A percentile compares a stretch with the other conserved stretches of the same genome.
These are phyloP conservation scores for Cydia fagiglandana DNA, from an alignment of 1,140 invertebrate species.

Conservation along the genomic window DNA sequence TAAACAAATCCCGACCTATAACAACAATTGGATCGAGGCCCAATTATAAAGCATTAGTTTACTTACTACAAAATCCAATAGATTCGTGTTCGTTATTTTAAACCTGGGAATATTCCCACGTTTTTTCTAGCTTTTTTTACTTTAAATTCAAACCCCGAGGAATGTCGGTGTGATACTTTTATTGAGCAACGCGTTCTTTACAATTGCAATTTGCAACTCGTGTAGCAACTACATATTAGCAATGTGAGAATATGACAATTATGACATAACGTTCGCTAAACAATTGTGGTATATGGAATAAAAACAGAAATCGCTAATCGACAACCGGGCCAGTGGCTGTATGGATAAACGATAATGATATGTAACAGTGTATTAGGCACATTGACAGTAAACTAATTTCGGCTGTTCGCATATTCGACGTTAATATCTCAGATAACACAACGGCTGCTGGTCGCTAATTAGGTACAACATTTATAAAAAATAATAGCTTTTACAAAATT, in stretches of 20 bases:
- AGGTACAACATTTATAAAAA: too few relatives aligned
- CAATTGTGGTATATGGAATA: conserved; percentile 22
- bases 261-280: conserved; percentile 17
- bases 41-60: not conserved
- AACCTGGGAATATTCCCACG: conserved; percentile 11
- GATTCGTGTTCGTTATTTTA: not conserved
- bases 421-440: too few relatives aligned
- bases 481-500: too few relatives aligned
- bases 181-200: conserved; percentile 15
- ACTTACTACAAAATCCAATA: not conserved
- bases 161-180: conserved; percentile 16
- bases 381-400: not conserved
- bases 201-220: conserved; percentile 19
- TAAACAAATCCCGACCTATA: conserved; percentile 29
- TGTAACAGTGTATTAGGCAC: not conserved
- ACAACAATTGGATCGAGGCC: not conserved
- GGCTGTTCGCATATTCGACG: too few relatives aligned
- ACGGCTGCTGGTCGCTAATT: too few relatives aligned
- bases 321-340: not conserved
- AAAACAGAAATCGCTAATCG: conserved; percentile 12
- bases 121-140: conserved; percentile 11
- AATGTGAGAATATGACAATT: conserved; percentile 21
- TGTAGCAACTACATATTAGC: conserved; percentile 6
- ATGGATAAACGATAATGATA: not conserved
- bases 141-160: not conserved